phyloP scores from a whole-genome alignment of 2,888 invertebrate species.

The Acronicta alni region DNA sequence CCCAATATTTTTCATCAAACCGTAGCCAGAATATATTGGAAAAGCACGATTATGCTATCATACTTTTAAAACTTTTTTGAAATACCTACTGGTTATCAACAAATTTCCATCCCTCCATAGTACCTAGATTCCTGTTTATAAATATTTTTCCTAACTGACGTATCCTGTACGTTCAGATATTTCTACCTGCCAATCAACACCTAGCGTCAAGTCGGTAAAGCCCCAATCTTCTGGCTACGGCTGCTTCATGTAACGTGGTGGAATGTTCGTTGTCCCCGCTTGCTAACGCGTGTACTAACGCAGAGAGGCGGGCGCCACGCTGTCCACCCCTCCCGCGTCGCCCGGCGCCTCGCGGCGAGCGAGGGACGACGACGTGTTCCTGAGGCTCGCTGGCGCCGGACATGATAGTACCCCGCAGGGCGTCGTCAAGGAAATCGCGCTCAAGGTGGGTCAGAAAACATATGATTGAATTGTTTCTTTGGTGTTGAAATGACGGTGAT shows the following conservation, averaged over 20 bases:
- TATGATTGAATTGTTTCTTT: background rate
- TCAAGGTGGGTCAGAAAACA: conserved; percentile 79
- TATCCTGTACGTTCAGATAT: background rate
- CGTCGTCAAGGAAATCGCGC: conserved; percentile 87
- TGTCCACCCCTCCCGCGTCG: conserved; percentile 89
- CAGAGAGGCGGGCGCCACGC: conserved; percentile 72
- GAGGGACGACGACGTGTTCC: conserved; percentile 93
- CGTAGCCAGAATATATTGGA: conserved; percentile 15
- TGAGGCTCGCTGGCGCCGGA: conserved; percentile 91
- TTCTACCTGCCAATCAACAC: no score
- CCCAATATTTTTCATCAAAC: conserved; percentile 21
- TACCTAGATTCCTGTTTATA: background rate
- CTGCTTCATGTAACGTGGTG: conserved; percentile 22
- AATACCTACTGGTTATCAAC: background rate
- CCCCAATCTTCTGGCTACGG: conserved; percentile 14
- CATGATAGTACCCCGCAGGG: conserved; percentile 76
- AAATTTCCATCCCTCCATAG: background rate
- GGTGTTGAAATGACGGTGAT: no score
- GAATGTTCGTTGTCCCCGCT: conserved; percentile 17
- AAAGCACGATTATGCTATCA: no score
- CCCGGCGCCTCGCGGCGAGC: conserved; percentile 89
- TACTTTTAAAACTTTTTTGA: background rate
- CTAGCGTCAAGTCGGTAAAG: no score
- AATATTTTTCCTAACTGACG: background rate
- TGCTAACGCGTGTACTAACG: conserved; percentile 61